Percentiles rank a stretch among this genome's conserved stretches.
Evolutionary conservation across 1,140 invertebrate genomes (phyloP).

Genomic region (Cardiocondyla obscurior): DNA sequence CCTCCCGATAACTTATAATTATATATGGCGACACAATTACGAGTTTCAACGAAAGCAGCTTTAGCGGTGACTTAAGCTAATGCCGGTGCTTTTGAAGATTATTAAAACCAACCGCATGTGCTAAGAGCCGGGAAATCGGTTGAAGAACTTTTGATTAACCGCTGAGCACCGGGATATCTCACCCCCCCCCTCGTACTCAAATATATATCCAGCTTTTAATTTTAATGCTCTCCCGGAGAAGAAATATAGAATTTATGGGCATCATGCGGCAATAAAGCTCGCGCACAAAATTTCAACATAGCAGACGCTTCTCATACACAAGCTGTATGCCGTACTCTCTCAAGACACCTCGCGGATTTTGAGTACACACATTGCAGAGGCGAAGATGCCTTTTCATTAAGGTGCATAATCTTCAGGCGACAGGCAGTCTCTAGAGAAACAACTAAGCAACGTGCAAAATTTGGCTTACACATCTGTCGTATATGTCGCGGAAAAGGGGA

Average conservation of each 20-base stretch:
- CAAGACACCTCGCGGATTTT: slow-evolving; percentile 36
- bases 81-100: slow-evolving; percentile 34
- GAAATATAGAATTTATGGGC: not conserved
- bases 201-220: not conserved
- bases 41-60: not conserved
- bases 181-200: not conserved
- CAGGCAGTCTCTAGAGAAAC: slow-evolving; percentile 37
- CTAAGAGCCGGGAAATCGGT: slow-evolving; percentile 5
- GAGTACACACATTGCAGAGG: slow-evolving; percentile 2
- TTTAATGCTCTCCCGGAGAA: not conserved
- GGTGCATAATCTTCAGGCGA: slow-evolving; percentile 52
- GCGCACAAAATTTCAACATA: not conserved
- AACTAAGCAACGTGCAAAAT: slow-evolving; percentile 30
- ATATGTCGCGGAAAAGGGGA: not conserved
- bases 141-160: slow-evolving; percentile 39
- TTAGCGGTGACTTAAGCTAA: slow-evolving; percentile 31
- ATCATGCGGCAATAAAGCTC: not conserved
- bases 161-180: not conserved
- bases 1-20: slow-evolving; percentile 31
- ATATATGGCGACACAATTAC: slow-evolving; percentile 25
- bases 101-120: slow-evolving; percentile 27
- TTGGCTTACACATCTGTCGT: slow-evolving; percentile 23
- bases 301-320: not conserved
- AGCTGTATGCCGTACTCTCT: slow-evolving; percentile 27
- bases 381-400: slow-evolving; percentile 45